Evolutionary conservation across 1,140 invertebrate species (phyloP), one percentile per base, ranked within the genome.

Genomic region (Halotydeus destructor): DNA sequence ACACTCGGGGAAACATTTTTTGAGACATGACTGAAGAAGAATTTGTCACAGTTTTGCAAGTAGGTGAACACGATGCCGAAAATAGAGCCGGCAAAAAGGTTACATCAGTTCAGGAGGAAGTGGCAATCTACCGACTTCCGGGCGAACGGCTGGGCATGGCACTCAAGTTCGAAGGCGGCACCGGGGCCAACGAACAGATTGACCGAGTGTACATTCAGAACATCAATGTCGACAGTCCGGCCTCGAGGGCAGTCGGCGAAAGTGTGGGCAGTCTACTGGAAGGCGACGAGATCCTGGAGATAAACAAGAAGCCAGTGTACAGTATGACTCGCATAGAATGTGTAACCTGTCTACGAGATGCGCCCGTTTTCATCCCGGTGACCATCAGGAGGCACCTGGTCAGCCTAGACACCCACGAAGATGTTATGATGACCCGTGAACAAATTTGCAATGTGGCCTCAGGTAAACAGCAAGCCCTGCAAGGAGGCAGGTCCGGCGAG

Each of bases 141-240:
- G 84, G 83, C 0, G 84, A 88, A 57, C 69, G 80, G 30, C 61
- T 93, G 1, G 85, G 85, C 0, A 80, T 93, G 54, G 82, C 82
- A 0, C 60, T 91, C 0, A 82, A 84, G 56, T 88, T 93, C 56
- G 82, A 89, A 59, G 83, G 82, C 25, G 82, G 80, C 3, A 74
- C 72, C 19, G 51, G 54, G 19, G 49, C 53, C 12, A 65, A 66
- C 9, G 77, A 83, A 54, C 69, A 69, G 36, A 71, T 78, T 3
- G 59, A 67, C 6, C 67, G 74, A 45, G 65, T 91, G 16, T 75
- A 81, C 38, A 82, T 91, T 39, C 82, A 89, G 54, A 84, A 78
- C 49, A 82, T 84, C 55, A 80, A 81, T 19, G 68, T 74, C 22
- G 76, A 82, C 44, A 85, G 81, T 56, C 84, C 84, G 6, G 82